A percentile compares a stretch with the other conserved stretches of the same genome.
Conservation (phyloP, 2,113 vertebrate species). For the Chionis minor region DNA sequence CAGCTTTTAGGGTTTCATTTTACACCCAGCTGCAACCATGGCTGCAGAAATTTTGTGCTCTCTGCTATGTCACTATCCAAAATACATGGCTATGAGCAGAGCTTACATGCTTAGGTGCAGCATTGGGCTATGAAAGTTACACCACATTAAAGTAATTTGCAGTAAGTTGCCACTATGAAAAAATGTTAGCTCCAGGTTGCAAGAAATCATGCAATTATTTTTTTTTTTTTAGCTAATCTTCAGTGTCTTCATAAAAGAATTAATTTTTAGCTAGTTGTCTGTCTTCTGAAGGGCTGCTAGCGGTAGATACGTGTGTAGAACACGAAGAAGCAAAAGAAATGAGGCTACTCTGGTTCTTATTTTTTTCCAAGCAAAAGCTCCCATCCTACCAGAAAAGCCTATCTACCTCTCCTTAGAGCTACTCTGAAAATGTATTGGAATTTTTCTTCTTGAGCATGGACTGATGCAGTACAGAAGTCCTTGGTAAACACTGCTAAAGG, state of each 20-base stretch:
- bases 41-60: neutral
- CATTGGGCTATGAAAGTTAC: neutral
- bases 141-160: neutral
- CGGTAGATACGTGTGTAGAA: neutral
- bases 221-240: neutral
- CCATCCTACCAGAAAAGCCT: neutral
- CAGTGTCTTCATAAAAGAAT: neutral
- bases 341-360: fast-evolving
- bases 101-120: neutral
- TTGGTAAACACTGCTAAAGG: neutral
- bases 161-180: neutral
- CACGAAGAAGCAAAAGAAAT: neutral
- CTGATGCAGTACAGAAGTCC: neutral
- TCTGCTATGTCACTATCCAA: neutral
- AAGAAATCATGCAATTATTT: neutral
- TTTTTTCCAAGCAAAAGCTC: neutral
- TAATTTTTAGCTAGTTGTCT: neutral
- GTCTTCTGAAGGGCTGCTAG: neutral
- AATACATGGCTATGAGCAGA: neutral
- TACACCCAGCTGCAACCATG: neutral
- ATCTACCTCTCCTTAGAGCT: neutral
- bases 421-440: neutral
- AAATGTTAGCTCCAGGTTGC: neutral
- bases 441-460: neutral
- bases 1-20: fast-evolving